Conservation (phyloP, 1,140 invertebrate genomes). For the Drosophila kanapiae region DNA sequence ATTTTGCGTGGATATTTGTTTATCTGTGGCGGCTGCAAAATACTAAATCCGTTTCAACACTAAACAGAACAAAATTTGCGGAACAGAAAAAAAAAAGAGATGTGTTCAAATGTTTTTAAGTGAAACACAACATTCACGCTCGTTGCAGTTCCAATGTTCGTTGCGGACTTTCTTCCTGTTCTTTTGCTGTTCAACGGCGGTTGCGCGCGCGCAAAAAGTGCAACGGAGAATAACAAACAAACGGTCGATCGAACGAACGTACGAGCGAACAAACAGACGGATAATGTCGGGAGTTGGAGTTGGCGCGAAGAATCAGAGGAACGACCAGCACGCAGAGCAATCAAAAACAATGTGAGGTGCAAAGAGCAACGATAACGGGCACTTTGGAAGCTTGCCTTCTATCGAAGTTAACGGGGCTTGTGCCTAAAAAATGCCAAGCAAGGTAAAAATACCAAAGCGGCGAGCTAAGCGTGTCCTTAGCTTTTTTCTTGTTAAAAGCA, state of each 20-base stretch:
- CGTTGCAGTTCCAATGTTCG: conserved; percentile 3
- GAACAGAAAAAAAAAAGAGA: conserved; percentile 45
- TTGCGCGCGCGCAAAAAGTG: conserved; percentile 44
- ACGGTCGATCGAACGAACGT: not conserved
- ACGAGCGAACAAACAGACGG: conserved; percentile 30
- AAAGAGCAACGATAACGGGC: conserved; percentile 25
- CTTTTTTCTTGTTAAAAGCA: too few species aligned
- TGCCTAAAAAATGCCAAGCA: not conserved
- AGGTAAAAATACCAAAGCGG: not conserved
- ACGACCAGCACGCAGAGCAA: conserved; percentile 69
- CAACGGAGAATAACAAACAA: conserved; percentile 37
- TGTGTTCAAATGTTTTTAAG: conserved; percentile 18
- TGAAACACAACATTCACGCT: conserved; percentile 56
- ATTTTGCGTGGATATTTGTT: conserved; percentile 37
- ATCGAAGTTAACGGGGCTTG: not conserved
- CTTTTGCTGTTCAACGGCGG: conserved; percentile 12
- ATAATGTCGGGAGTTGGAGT: conserved; percentile 18
- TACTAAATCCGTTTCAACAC: conserved; percentile 43
- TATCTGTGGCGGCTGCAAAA: conserved; percentile 30
- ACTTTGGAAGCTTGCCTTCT: conserved; percentile 13
- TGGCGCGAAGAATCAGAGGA: conserved; percentile 38
- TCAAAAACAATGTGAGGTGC: conserved; percentile 33
- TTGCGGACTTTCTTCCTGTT: conserved; percentile 8
- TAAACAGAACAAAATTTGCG: conserved; percentile 36
- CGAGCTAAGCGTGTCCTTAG: too few species aligned